Conservation (phyloP, 2,888 invertebrate genomes). For the Aleiodes testaceus region DNA sequence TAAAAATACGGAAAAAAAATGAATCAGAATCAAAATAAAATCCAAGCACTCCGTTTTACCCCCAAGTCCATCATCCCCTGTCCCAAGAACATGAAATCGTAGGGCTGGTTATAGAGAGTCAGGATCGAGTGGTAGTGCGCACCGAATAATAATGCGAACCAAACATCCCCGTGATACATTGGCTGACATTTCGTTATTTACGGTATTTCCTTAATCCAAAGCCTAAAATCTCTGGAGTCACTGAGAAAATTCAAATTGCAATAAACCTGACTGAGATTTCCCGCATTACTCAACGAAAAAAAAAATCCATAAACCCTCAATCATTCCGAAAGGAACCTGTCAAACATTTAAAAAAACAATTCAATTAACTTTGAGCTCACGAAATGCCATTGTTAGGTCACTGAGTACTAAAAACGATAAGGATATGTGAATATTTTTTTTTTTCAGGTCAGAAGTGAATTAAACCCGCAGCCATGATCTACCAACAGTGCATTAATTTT, state of each 20-base stretch:
- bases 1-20: too few species aligned
- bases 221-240: slow-evolving; percentile 43
- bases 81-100: neutral
- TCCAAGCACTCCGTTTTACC: too few species aligned
- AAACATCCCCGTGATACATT: slow-evolving; percentile 67
- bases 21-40: too few species aligned
- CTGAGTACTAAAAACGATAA: neutral
- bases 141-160: slow-evolving; percentile 68
- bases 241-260: slow-evolving; percentile 20
- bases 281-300: too few species aligned
- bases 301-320: too few species aligned
- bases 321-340: too few species aligned
- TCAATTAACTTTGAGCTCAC: slow-evolving; percentile 16
- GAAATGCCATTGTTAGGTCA: slow-evolving; percentile 7
- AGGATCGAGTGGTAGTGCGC: slow-evolving; percentile 47
- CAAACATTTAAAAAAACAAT: neutral
- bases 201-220: slow-evolving; percentile 62
- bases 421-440: slow-evolving; percentile 11
- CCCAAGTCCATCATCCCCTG: too few species aligned
- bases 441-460: slow-evolving; percentile 22
- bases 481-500: slow-evolving; percentile 18
- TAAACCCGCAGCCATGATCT: slow-evolving; percentile 2
- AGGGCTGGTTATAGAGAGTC: slow-evolving; percentile 26
- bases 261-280: neutral
- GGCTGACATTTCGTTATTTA: slow-evolving; percentile 68